These are phyloP conservation scores for Phrixothrix hirtus DNA, from an alignment of 2,888 invertebrate genomes.

Conservation along the genomic window DNA sequence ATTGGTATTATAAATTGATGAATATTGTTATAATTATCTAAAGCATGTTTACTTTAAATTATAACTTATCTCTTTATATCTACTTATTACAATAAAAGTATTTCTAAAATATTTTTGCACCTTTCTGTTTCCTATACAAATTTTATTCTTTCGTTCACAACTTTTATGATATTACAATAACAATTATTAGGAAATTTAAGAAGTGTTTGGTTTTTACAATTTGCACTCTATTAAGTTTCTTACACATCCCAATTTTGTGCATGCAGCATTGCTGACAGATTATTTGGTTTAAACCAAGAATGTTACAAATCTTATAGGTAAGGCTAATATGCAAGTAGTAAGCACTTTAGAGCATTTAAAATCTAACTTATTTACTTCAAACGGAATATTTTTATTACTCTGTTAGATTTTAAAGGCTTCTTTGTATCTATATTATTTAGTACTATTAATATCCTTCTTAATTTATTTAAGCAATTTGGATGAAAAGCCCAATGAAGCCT, in stretches of 20 bases:
- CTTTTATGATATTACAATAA: background rate
- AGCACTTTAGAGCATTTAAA: slow-evolving; percentile 3
- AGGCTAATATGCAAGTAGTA: slow-evolving; percentile 36
- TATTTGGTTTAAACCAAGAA: slow-evolving; percentile 79
- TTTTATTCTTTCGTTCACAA: background rate
- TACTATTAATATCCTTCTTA: slow-evolving; percentile 13
- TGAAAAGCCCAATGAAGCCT: slow-evolving; percentile 80
- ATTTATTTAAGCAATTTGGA: slow-evolving; percentile 75
- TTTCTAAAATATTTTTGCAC: slow-evolving; percentile 20
- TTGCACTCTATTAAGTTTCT: slow-evolving; percentile 18
- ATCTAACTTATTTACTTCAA: slow-evolving; percentile 1
- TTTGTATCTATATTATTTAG: background rate
- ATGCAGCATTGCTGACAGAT: slow-evolving; percentile 79
- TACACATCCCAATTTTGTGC: slow-evolving; percentile 25
- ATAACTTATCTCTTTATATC: slow-evolving; percentile 13
- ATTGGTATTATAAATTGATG: slow-evolving; percentile 1
- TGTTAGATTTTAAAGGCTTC: slow-evolving; percentile 12
- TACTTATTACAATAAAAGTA: slow-evolving; percentile 18
- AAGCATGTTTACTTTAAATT: slow-evolving; percentile 17
- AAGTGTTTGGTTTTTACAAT: slow-evolving; percentile 1
- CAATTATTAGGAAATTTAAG: background rate
- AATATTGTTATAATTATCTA: slow-evolving; percentile 2
- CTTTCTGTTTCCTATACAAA: slow-evolving; percentile 13
- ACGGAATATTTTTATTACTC: background rate
- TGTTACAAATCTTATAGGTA: slow-evolving; percentile 72